Evolutionary conservation across 2,113 vertebrate genomes (phyloP), one percentile per base, ranked within the genome.

Genomic region (Mandrillus leucophaeus): DNA sequence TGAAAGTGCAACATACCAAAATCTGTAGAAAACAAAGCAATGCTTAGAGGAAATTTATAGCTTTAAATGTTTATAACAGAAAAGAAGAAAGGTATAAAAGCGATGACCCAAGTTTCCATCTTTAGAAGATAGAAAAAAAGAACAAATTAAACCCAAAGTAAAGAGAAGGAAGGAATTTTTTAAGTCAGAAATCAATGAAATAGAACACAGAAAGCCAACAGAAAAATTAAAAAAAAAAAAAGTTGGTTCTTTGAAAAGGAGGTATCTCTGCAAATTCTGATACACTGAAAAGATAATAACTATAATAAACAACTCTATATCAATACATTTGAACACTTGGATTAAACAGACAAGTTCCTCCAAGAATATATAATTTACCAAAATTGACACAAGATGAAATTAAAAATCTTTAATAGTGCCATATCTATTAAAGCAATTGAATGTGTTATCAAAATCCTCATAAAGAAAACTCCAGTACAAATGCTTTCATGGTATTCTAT

Each of bases 371-470:
- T 8, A 88, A 95, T 45, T 93, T 90, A 88, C 16, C 32, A 40
- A 79, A 90, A 55, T 22, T 72, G 32, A 40, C 27, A 96, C 9
- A 61, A 8, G 12, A 93, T 91, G 22, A 90, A 70, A 88, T n/a
- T 85, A 7, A 91, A 95, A 79, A 68, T 20, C 20, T 35, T 64
- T 93, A 90, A 75, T 40, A 88, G 45, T 1, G 68, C 35, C 25
- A 23, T 45, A 32, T 61, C 48, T 91, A 59, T 43, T 90, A 79
- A 95, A 91, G 50, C 73, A 82, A 80, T 32, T 84, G 40, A 88
- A 27, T 35, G 52, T 52, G 57, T 75, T 52, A 72, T 73, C 80
- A 93, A 97, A 93, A 95, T 93, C 38, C 30, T 40, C 40, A 75
- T 48, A 87, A 92, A 78, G 81, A 83, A 83, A 83, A 72, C 5